Evolutionary conservation across 35 echinoderm and acorn worm genomes (phyloP).

Genomic region (Hemicentrotus pulcherrimus): DNA sequence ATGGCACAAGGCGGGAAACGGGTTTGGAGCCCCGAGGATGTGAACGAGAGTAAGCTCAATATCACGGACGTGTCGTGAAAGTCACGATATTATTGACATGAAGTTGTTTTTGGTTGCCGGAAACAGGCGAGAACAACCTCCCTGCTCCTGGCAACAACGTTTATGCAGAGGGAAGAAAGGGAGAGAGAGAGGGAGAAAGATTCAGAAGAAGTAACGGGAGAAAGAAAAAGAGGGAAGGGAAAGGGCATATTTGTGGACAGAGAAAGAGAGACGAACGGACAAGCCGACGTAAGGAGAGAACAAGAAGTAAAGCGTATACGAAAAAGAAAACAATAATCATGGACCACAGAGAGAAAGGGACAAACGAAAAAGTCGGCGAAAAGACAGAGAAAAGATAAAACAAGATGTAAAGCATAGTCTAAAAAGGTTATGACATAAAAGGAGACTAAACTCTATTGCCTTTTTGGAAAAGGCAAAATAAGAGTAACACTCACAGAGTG

Average conservation of each 20-base stretch:
- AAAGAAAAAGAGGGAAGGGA: not conserved
- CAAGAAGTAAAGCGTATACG: too few relatives aligned
- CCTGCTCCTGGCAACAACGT: not conserved
- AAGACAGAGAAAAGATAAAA: not conserved
- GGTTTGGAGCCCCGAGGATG: not conserved
- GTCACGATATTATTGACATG: slow-evolving; percentile 4
- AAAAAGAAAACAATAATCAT: too few relatives aligned
- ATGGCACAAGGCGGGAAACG: not conserved
- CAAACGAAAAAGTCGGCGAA: not conserved
- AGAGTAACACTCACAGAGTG: too few relatives aligned
- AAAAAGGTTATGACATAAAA: too few relatives aligned
- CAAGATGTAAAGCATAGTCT: too few relatives aligned
- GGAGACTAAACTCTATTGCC: too few relatives aligned
- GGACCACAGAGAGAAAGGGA: not conserved
- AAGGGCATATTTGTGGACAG: too few relatives aligned
- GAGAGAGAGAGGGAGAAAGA: not conserved
- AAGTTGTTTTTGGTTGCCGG: not conserved
- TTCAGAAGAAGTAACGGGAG: not conserved
- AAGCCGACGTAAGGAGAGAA: too few relatives aligned
- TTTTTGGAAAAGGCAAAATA: too few relatives aligned
- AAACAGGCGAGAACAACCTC: not conserved
- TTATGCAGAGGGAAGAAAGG: not conserved
- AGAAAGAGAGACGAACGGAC: too few relatives aligned
- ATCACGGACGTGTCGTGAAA: not conserved
- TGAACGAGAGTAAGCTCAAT: not conserved